Conservation (phyloP, 1,140 invertebrate species). For the Dryas iulia region DNA sequence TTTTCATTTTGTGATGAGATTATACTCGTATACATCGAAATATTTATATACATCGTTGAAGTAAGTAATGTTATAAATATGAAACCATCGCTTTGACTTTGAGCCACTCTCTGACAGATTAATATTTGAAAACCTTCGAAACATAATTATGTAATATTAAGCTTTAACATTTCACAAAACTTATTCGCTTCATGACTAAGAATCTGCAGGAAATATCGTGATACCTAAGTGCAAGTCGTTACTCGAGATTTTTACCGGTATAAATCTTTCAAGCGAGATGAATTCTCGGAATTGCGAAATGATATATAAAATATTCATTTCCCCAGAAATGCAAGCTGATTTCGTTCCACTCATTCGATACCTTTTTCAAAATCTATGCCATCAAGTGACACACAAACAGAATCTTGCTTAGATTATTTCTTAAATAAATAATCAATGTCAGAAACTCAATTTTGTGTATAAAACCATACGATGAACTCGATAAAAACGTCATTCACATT, state of each 20-base stretch:
- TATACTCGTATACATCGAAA: too few relatives aligned
- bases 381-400: not conserved
- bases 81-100: too few relatives aligned
- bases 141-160: not conserved
- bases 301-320: conserved; percentile 76
- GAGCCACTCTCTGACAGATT: not conserved
- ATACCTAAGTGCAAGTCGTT: conserved; percentile 38
- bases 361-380: conserved; percentile 9
- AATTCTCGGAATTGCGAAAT: conserved; percentile 69
- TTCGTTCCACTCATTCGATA: conserved; percentile 38
- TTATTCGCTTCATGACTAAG: not conserved
- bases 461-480: too few relatives aligned
- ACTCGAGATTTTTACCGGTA: conserved; percentile 66
- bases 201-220: not conserved
- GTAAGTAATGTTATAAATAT: too few relatives aligned
- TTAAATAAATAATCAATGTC: not conserved
- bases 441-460: too few relatives aligned
- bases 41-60: too few relatives aligned
- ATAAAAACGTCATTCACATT: too few relatives aligned
- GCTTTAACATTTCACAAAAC: not conserved
- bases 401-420: not conserved
- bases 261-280: conserved; percentile 74
- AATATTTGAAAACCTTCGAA: not conserved
- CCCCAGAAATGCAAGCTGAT: conserved; percentile 66
- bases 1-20: too few relatives aligned